phyloP scores from a whole-genome alignment of 2,888 invertebrate genomes.

The Eupithecia pulchellata region DNA sequence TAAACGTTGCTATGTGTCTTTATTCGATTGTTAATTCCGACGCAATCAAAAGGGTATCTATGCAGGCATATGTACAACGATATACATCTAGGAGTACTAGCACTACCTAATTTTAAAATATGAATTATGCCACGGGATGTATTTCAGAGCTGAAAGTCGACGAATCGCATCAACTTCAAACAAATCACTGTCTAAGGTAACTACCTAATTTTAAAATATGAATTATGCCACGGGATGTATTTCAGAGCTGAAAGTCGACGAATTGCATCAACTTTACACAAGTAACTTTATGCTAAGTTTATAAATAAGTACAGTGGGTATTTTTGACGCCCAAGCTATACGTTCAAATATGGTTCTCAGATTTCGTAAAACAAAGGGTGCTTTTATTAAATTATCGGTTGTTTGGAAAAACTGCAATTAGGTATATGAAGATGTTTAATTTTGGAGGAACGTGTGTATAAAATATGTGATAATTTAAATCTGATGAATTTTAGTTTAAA shows the following conservation, averaged over 20 bases:
- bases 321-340: slow-evolving; percentile 38
- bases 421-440: not conserved
- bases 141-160: too few species aligned
- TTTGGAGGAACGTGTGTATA: not conserved
- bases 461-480: not conserved
- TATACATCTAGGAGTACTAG: too few species aligned
- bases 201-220: too few species aligned
- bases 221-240: too few species aligned
- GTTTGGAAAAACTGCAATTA: not conserved
- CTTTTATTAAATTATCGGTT: not conserved
- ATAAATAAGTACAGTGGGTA: slow-evolving; percentile 6
- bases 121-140: too few species aligned
- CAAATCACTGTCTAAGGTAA: too few species aligned
- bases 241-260: too few species aligned
- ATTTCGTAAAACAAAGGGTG: slow-evolving; percentile 53
- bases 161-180: too few species aligned
- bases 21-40: not conserved
- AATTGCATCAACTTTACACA: not conserved
- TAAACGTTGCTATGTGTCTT: not conserved
- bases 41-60: not conserved
- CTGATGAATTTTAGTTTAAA: too few species aligned
- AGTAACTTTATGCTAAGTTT: not conserved
- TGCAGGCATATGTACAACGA: too few species aligned
- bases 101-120: not conserved
- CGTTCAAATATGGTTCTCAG: slow-evolving; percentile 49